phyloP scores from a whole-genome alignment of 2,888 invertebrate species.

The Lepidocyrtoides sp. region DNA sequence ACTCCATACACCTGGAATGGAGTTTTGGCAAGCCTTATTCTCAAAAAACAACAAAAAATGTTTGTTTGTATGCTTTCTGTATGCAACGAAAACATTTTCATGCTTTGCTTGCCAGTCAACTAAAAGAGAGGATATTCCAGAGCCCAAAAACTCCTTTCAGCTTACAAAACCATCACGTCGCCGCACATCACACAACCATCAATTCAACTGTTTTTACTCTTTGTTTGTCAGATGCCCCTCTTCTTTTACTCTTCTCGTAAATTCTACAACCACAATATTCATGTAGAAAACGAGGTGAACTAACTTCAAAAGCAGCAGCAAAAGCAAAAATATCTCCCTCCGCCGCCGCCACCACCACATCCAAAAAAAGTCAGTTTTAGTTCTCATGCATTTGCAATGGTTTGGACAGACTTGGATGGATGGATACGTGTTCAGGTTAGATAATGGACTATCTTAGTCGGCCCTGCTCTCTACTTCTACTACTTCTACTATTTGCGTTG shows the following conservation, averaged over 20 bases:
- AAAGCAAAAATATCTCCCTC: background rate
- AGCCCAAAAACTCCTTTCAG: background rate
- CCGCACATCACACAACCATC: background rate
- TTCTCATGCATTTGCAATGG: no score
- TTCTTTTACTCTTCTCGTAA: no score
- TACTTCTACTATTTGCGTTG: background rate
- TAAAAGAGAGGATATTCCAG: no score
- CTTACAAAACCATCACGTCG: background rate
- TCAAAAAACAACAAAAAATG: no score
- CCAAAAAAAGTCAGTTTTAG: background rate
- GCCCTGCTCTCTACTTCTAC: background rate
- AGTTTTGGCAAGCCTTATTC: no score
- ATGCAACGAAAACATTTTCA: no score
- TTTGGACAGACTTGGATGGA: no score
- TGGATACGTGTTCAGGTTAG: conserved; percentile 39
- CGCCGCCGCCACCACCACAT: background rate
- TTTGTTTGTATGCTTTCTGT: no score
- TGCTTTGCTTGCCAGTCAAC: no score
- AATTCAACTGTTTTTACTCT: background rate
- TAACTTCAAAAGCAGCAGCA: background rate
- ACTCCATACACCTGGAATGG: no score
- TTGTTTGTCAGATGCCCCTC: background rate
- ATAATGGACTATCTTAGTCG: conserved; percentile 30
- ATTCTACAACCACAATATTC: background rate
- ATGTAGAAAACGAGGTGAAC: conserved; percentile 1